phyloP scores from a whole-genome alignment of 2,888 invertebrate species.

The Chymomyza caudatula region DNA sequence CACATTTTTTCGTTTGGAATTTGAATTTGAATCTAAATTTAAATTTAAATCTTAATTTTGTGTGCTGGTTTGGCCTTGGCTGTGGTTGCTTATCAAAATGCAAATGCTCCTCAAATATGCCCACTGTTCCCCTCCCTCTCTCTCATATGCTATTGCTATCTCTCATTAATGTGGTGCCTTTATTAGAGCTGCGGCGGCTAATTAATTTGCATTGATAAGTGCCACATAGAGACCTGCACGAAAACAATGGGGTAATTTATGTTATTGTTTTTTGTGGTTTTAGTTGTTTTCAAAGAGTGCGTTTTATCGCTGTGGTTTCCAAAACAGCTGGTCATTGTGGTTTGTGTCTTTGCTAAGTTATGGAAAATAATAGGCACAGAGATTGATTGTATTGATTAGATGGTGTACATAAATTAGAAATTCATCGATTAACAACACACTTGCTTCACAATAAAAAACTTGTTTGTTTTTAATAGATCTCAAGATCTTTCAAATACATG shows the following conservation, averaged over 20 bases:
- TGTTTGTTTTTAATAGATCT: too few species aligned
- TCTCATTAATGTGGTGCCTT: constrained; percentile 41
- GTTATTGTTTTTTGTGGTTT: constrained; percentile 8
- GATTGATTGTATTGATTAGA: not conserved
- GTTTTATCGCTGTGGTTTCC: not conserved
- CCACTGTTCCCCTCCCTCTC: not conserved
- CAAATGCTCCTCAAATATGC: not conserved
- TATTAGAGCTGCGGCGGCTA: constrained; percentile 29
- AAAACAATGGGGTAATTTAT: not conserved
- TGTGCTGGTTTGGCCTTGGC: not conserved
- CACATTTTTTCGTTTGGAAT: not conserved
- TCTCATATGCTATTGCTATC: not conserved
- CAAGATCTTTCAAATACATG: too few species aligned
- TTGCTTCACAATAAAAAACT: not conserved
- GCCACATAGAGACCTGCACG: not conserved
- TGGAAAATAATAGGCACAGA: not conserved
- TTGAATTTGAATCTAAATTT: not conserved
- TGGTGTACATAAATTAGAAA: not conserved
- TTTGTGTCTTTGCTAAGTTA: too few species aligned
- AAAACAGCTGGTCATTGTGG: not conserved
- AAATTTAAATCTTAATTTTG: not conserved
- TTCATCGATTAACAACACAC: not conserved
- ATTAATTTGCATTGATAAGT: constrained; percentile 38
- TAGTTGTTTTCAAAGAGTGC: not conserved
- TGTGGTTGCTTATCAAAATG: constrained; percentile 1